Evolutionary conservation across 2,888 invertebrate genomes (phyloP).

Genomic region (Falcaria lacertinaria): DNA sequence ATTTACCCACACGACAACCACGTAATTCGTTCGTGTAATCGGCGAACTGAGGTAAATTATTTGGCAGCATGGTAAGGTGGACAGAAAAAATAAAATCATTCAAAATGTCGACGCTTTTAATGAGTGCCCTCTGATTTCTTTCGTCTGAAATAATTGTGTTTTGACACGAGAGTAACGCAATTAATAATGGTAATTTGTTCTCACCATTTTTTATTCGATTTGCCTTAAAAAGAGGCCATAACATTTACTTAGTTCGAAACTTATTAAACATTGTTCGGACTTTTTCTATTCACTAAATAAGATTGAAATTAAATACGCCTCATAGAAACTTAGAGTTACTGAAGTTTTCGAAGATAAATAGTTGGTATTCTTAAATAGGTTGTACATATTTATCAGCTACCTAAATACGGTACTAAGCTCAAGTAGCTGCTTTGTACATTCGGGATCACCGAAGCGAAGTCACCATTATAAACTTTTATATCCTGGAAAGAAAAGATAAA

Average conservation of each 20-base stretch:
- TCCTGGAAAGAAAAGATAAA: no score
- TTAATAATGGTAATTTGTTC: constrained; percentile 5
- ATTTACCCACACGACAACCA: constrained; percentile 2
- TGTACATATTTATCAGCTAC: no score
- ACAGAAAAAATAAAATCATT: constrained; percentile 23
- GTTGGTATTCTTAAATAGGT: no score
- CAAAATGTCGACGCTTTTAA: constrained; percentile 24
- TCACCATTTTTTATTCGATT: constrained; percentile 1
- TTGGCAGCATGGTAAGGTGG: constrained; percentile 13
- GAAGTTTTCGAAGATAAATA: no score
- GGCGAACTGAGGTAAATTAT: constrained; percentile 19
- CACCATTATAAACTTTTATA: no score
- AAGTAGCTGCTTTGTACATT: no score
- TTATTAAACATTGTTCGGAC: not conserved
- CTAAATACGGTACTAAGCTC: no score
- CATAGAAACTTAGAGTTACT: no score
- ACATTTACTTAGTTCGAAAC: not conserved
- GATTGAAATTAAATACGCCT: no score
- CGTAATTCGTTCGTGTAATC: constrained; percentile 1
- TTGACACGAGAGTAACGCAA: constrained; percentile 3
- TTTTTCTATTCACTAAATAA: not conserved
- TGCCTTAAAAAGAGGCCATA: no score
- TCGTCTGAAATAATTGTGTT: constrained; percentile 19
- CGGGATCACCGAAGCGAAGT: no score
- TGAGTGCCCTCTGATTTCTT: constrained; percentile 29